A percentile compares a stretch with the other conserved stretches of the same genome.
Evolutionary conservation across 1,140 invertebrate genomes (phyloP).

Genomic region (Drosophila sp.): DNA sequence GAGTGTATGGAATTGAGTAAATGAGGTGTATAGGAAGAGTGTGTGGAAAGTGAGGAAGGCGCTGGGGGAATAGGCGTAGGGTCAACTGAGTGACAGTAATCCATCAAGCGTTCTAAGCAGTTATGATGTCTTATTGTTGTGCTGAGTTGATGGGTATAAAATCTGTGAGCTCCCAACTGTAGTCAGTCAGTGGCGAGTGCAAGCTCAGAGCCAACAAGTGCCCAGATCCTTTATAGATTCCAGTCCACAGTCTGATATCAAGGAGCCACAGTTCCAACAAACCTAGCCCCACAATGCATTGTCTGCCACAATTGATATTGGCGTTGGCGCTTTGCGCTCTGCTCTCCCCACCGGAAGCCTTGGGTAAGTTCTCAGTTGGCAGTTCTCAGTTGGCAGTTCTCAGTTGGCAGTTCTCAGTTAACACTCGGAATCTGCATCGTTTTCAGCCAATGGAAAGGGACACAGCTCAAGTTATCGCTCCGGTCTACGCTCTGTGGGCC

Average conservation of each 20-base stretch:
- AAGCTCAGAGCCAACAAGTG: slow-evolving; percentile 68
- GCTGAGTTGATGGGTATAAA: slow-evolving; percentile 63
- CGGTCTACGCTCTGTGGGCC: slow-evolving; percentile 27
- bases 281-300: slow-evolving; percentile 53
- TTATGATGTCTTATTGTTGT: slow-evolving; percentile 2
- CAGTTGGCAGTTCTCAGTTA: background rate
- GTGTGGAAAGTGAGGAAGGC: background rate
- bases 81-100: slow-evolving; percentile 40
- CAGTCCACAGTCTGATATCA: background rate
- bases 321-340: slow-evolving; percentile 65
- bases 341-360: slow-evolving; percentile 34
- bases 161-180: slow-evolving; percentile 40
- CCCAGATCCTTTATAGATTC: slow-evolving; percentile 2
- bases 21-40: too few relatives aligned
- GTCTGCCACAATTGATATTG: slow-evolving; percentile 54
- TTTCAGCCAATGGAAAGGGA: slow-evolving; percentile 18
- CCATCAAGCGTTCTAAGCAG: slow-evolving; percentile 57
- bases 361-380: slow-evolving; percentile 49
- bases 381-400: slow-evolving; percentile 15
- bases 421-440: background rate
- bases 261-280: slow-evolving; percentile 1
- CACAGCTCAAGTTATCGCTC: slow-evolving; percentile 35
- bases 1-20: background rate
- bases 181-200: slow-evolving; percentile 75
- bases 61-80: background rate